phyloP scores from a whole-genome alignment of 2,888 invertebrate genomes.

The Ethmia dodecea region DNA sequence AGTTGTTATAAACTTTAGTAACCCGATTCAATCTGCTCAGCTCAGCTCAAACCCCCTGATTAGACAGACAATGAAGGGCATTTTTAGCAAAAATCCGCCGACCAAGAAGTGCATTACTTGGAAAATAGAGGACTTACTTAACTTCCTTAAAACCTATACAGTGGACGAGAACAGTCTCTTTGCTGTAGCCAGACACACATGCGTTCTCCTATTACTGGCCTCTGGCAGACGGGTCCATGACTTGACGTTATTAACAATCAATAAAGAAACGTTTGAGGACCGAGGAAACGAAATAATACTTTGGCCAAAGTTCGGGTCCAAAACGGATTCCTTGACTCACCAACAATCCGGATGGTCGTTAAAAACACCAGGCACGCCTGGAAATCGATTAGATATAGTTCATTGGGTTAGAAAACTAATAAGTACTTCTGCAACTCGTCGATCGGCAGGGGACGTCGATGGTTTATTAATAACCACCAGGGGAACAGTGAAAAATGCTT shows the following conservation, averaged over 20 bases:
- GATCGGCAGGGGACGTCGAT: no score
- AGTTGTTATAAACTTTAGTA: constrained; percentile 2
- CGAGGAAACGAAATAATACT: background rate
- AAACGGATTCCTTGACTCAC: background rate
- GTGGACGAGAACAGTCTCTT: no score
- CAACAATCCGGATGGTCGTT: constrained; percentile 2
- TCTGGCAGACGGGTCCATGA: constrained; percentile 3
- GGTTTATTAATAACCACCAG: no score
- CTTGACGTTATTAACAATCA: background rate
- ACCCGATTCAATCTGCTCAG: background rate
- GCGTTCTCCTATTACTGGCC: background rate
- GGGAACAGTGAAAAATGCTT: no score
- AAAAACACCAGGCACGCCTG: no score
- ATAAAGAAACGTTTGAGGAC: background rate
- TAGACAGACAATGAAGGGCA: constrained; percentile 7
- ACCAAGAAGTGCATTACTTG: constrained; percentile 3
- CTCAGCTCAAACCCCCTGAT: constrained; percentile 1
- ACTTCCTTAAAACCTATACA: no score
- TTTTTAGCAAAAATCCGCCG: constrained; percentile 4
- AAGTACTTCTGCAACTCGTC: no score
- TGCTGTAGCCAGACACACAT: background rate
- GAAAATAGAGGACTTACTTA: constrained; percentile 7
- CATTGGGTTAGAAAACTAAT: no score
- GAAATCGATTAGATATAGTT: no score
- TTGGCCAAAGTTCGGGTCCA: constrained; percentile 6